Base-by-base conservation (phyloP, 2,113 vertebrate species). In the Poicephalus meyeri region DNA sequence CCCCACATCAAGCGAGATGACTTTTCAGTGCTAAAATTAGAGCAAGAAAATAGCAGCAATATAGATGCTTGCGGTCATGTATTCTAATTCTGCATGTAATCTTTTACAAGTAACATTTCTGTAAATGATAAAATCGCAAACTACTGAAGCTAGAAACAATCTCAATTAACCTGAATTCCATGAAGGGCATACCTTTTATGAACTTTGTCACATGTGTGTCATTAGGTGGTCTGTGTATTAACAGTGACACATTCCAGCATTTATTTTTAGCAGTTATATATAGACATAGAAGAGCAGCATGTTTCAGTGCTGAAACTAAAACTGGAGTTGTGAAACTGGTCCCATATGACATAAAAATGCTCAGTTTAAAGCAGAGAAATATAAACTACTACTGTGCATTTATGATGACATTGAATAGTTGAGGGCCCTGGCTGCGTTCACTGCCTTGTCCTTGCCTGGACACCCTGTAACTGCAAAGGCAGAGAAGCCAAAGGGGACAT, bases 221-320 rank as follows among this genome's bases (percentile, higher is more conserved):
- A 60, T 26, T 23, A 28, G 20, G 10, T 9, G 7, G 15, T 41
- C 41, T 52, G 35, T 33, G 9, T 5, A 14, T 55, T 28, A 82
- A 44, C 56, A 79, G 63, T 24, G 39, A 89, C 74, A 87, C 80
- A 26, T 61, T 50, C 35, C 15, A 76, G 46, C 44, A 66, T 21
- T 87, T 87, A 64, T 50, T 91, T 95, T 89, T 55, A 63, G 60
- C 44, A 58, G 55, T 42, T 94, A 58, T 94, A 88, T 94, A 88
- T 12, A 89, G 70, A 47, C 33, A 89, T 5, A 52, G 23, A 82
- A 77, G 65, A 1, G 0, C 35, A 56, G 52, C 24, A 42, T 4
- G 0, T 49, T 84, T 55, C 69, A 66, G 65, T 5, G 31, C 46
- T 53, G 29, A 68, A 78, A 64, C 39, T 53, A 39, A 79, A 77